Conservation (phyloP, 2,888 invertebrate genomes). For the Chrysomela aeneicollis region DNA sequence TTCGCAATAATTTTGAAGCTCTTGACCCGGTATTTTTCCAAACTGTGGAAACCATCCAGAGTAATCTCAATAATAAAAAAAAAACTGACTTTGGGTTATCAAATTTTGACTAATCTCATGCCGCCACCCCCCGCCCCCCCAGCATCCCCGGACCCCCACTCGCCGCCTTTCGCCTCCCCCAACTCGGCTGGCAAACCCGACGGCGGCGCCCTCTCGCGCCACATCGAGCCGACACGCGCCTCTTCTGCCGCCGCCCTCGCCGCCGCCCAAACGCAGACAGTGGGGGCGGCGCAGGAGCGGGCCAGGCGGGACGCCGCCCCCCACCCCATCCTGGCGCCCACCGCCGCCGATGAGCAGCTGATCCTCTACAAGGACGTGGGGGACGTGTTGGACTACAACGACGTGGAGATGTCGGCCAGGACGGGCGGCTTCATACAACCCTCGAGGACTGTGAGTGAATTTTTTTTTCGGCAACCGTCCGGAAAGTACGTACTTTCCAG, state of each 20-base stretch:
- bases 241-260: conserved; percentile 35
- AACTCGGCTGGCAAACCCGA: conserved; percentile 64
- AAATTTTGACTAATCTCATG: too few relatives aligned
- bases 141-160: conserved; percentile 66
- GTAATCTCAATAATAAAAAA: too few relatives aligned
- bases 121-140: too few relatives aligned
- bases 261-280: neutral
- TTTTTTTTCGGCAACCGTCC: too few relatives aligned
- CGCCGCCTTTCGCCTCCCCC: conserved; percentile 75
- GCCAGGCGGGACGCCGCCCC: conserved; percentile 54
- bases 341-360: conserved; percentile 62
- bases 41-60: too few relatives aligned
- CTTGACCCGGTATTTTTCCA: too few relatives aligned
- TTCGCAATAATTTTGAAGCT: too few relatives aligned
- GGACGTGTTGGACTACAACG: conserved; percentile 62
- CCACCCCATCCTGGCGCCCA: conserved; percentile 67
- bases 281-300: conserved; percentile 24
- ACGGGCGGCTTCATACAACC: conserved; percentile 63
- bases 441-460: conserved; percentile 62
- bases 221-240: conserved; percentile 47
- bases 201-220: conserved; percentile 13
- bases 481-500: too few relatives aligned
- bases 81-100: too few relatives aligned
- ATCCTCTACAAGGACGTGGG: conserved; percentile 67
- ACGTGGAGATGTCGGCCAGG: conserved; percentile 61